Base-by-base conservation (phyloP, 2,888 invertebrate species). In the Cerceris rybyensis region DNA sequence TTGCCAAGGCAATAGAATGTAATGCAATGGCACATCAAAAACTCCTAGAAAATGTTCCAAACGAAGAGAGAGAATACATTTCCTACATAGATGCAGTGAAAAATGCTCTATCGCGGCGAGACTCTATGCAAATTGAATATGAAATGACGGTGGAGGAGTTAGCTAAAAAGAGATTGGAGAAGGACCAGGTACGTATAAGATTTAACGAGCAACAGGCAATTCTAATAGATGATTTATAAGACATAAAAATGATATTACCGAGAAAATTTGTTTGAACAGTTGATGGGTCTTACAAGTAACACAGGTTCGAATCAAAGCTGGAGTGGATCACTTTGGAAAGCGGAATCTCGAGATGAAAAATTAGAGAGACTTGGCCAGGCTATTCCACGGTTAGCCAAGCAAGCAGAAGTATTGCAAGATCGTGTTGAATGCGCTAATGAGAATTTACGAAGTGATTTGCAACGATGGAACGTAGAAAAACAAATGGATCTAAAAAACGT, bases 391-490 rank as follows among this genome's bases (percentile, higher is more conserved):
- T 85, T 94, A 39, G 91, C 93, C 0, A 94, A 94, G 81, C 93
- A 93, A 68, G 93, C 93, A 0, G 94, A 94, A 86, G 88, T 93
- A 2, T 89, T 93, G 63, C 95, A 95, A 88, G 96, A 96, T 90
- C 94, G 94, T 85, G 92, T 95, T 59, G 95, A 95, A 88, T 95
- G 95, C 87, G 95, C 96, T 0, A 96, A 96, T 88, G 95, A 95
- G 88, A 95, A 95, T 88, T 91, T 96, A 42, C 93, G 95, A 65
- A 95, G 95, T 55, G 96, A 96, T 89, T 91, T 96, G 75, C 94
- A 95, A 66, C 93, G 95, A 72, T 96, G 96, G 96, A 94, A 95
- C 81, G 88, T 93, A 46, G 95, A 95, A 82, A 96, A 96, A 87
- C 94, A 94, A 75, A 92, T 93, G 46, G 95, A 95, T 90, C 90